Evolutionary conservation across 2,113 vertebrate genomes (phyloP), one percentile per base, ranked within the genome.

Genomic region (Thryonomys swinderianus): DNA sequence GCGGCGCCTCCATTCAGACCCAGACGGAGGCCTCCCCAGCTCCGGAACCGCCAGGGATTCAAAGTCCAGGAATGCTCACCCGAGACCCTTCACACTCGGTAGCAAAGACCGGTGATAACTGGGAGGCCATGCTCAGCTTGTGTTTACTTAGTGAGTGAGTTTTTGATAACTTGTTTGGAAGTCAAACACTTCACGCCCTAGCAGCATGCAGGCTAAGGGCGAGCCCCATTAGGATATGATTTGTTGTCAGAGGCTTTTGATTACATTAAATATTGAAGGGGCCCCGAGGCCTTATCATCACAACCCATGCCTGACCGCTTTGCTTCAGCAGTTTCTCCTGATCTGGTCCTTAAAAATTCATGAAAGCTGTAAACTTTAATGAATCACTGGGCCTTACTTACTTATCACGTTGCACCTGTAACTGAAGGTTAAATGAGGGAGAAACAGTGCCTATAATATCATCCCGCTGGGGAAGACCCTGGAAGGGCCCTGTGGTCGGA

Each of bases 231-330:
- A 98, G 97, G 98, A 97, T 93, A 96, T 96, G 94, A 98, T 98
- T 98, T 98, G 98, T 97, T 98, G 97, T 97, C 96, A 97, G 97
- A 98, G 97, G 95, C 95, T 98, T 98, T 97, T 95, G 97, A 94
- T 84, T 53, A 97, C 97, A 99, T 99, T 90, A 99, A 99, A 99
- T 99, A 99, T 98, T 98, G 97, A 99, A 98, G 93, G 93, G 73
- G 94, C 96, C 98, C 96, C 98, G 96, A 97, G 91, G 94, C 91
- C 71, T 97, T 51, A 64, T 98, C 57, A 94, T 97, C 81, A 91
- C 64, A 95, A 48, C 87, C 92, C 69, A 62, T 30, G 83, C 90
- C 67, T 37, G 64, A 92, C 74, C 92, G 53, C 64, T 96, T 97
- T 92, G 94, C 94, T 97, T 97, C 69, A 96, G 84, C 55, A 88